Evolutionary conservation across 1,140 invertebrate species (phyloP).

Genomic region (Zaprionus taronus): DNA sequence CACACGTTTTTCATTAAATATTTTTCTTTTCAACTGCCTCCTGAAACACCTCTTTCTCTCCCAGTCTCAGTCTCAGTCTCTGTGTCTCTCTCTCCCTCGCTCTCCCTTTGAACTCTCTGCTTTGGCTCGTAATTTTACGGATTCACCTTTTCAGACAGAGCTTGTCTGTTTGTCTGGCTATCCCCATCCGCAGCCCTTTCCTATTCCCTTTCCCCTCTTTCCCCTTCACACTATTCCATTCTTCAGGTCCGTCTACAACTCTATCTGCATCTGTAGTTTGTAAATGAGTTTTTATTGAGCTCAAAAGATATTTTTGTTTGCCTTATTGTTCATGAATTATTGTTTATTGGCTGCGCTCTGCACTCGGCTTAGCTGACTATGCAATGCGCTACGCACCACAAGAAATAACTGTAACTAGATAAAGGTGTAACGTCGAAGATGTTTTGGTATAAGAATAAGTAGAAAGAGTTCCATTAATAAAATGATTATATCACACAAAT

Average conservation of each 20-base stretch:
- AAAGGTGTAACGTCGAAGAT: too few relatives aligned
- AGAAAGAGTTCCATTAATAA: too few relatives aligned
- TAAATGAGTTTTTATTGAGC: conserved; percentile 77
- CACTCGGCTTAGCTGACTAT: conserved; percentile 3
- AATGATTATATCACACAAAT: too few relatives aligned
- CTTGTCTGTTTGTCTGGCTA: conserved; percentile 28
- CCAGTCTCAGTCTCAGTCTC: neutral
- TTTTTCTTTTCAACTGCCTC: conserved; percentile 39
- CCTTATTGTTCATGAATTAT: conserved; percentile 68
- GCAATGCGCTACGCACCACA: neutral
- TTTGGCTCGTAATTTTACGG: conserved; percentile 59
- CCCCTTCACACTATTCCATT: conserved; percentile 13
- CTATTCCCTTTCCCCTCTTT: neutral
- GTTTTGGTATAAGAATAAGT: too few relatives aligned
- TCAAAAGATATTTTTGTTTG: conserved; percentile 71
- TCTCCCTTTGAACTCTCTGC: conserved; percentile 21
- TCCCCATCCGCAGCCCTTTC: conserved; percentile 4
- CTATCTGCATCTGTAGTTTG: conserved; percentile 36
- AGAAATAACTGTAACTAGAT: neutral
- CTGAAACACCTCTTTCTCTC: conserved; percentile 22
- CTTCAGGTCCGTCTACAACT: conserved; percentile 9
- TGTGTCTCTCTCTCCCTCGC: neutral
- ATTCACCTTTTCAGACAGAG: conserved; percentile 30
- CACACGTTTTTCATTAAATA: conserved; percentile 82
- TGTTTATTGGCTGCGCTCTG: conserved; percentile 62